These are phyloP conservation scores for Danio kyathit DNA, from an alignment of 2,797 vertebrate genomes.

Conservation along the genomic window DNA sequence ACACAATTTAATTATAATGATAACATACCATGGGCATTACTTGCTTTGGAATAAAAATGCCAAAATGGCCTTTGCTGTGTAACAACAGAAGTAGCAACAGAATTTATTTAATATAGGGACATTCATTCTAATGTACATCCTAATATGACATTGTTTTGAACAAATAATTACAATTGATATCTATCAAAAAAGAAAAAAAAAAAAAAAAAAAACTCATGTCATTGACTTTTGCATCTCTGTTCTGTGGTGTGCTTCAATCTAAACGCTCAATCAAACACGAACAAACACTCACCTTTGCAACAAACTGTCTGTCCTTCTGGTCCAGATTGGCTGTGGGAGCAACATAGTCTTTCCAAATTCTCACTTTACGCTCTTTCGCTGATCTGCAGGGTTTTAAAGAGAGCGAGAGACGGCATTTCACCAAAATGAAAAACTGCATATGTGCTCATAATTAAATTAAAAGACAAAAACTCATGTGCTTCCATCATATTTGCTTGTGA, in stretches of 20 bases:
- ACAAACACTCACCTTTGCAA: slow-evolving; percentile 88
- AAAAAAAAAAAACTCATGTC: background rate
- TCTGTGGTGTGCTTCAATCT: background rate
- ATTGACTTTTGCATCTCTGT: background rate
- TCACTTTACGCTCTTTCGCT: slow-evolving; percentile 93
- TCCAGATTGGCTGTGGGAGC: slow-evolving; percentile 96
- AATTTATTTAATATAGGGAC: background rate
- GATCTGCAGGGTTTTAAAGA: slow-evolving; percentile 76
- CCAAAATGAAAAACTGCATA: background rate
- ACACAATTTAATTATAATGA: too few relatives aligned
- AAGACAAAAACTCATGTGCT: background rate
- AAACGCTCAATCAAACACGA: background rate
- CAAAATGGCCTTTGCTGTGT: background rate
- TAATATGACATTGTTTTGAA: too few relatives aligned
- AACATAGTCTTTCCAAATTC: slow-evolving; percentile 99
- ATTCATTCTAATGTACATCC: background rate
- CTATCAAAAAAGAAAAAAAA: background rate
- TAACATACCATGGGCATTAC: too few relatives aligned
- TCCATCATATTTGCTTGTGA: slow-evolving; percentile 17
- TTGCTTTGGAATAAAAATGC: too few relatives aligned
- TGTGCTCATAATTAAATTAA: slow-evolving; percentile 11
- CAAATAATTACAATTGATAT: too few relatives aligned
- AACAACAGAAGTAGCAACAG: background rate
- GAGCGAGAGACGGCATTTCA: background rate
- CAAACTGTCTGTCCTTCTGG: slow-evolving; percentile 96